Conservation (phyloP, 2,888 invertebrate genomes). For the Thera britannica region DNA sequence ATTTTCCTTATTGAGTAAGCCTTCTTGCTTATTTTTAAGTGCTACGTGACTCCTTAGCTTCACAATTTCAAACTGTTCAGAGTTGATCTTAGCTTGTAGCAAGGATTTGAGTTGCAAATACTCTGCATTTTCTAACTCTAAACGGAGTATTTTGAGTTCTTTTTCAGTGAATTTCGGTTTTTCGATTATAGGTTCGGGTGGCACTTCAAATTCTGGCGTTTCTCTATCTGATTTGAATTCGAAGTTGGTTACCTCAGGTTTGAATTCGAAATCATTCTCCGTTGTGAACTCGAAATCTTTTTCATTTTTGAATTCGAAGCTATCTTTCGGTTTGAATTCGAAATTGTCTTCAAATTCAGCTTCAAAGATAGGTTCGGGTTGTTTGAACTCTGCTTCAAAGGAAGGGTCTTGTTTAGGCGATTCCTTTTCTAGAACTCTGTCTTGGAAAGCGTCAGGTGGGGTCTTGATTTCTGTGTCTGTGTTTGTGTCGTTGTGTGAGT, state of each 20-base stretch:
- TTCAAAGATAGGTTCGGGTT: conserved; percentile 64
- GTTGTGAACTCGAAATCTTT: conserved; percentile 12
- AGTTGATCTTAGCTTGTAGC: conserved; percentile 88
- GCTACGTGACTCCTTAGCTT: conserved; percentile 84
- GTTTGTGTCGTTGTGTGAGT: conserved; percentile 47
- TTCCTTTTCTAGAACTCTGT: conserved; percentile 51
- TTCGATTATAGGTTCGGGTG: conserved; percentile 57
- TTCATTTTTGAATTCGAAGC: conserved; percentile 35
- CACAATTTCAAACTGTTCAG: conserved; percentile 90
- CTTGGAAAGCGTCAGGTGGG: conserved; percentile 51
- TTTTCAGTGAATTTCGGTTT: conserved; percentile 85
- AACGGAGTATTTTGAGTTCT: conserved; percentile 82
- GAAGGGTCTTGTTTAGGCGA: conserved; percentile 52
- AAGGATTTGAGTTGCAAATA: conserved; percentile 88
- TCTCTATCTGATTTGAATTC: conserved; percentile 55
- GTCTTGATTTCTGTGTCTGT: conserved; percentile 52
- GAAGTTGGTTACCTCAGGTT: conserved; percentile 53
- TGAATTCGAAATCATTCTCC: conserved; percentile 47
- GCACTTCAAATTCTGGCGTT: conserved; percentile 51
- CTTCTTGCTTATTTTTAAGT: conserved; percentile 78
- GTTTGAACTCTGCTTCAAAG: conserved; percentile 44
- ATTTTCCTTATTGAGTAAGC: conserved; percentile 61
- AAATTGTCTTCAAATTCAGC: conserved; percentile 54
- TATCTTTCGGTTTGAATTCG: conserved; percentile 56
- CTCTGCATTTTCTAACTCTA: conserved; percentile 88